phyloP scores from a whole-genome alignment of 1,140 invertebrate genomes.

The Samia ricini region DNA sequence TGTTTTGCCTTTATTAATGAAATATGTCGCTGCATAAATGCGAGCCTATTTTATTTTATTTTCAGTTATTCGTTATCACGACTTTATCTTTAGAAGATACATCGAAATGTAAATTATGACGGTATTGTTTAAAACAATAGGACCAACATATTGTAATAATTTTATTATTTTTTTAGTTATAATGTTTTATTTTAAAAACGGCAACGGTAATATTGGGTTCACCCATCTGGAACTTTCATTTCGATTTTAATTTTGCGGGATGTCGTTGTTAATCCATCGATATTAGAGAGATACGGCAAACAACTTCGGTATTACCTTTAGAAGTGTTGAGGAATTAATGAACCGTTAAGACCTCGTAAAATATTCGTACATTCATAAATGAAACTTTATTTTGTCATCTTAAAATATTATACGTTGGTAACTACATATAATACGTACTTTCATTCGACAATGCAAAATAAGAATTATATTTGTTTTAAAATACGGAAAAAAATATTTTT shows the following conservation, averaged over 20 bases:
- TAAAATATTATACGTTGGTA: too few species aligned
- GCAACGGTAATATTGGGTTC: conserved; percentile 2
- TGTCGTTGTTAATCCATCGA: conserved; percentile 62
- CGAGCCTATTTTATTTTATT: conserved; percentile 73
- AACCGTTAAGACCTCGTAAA: conserved; percentile 19
- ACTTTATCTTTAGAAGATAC: conserved; percentile 71
- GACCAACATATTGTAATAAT: conserved; percentile 57
- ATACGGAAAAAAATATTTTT: too few species aligned
- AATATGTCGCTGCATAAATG: conserved; percentile 70
- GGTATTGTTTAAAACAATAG: conserved; percentile 73
- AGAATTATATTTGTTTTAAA: too few species aligned
- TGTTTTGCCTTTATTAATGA: conserved; percentile 76
- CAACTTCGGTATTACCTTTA: conserved; percentile 43
- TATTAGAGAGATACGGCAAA: conserved; percentile 61
- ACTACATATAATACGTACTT: too few species aligned
- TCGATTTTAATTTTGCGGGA: conserved; percentile 63
- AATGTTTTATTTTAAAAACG: conserved; percentile 68
- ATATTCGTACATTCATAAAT: conserved; percentile 1
- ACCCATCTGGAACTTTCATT: conserved; percentile 43
- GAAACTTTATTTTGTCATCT: background rate
- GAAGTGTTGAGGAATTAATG: conserved; percentile 48
- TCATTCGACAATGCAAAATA: too few species aligned
- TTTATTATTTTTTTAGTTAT: conserved; percentile 44
- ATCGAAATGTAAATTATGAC: conserved; percentile 75
- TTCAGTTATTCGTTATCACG: conserved; percentile 73